A percentile compares a stretch with the other conserved stretches of the same genome.
Evolutionary conservation across 2,113 vertebrate genomes (phyloP).

Genomic region (Haliaeetus leucogaster): DNA sequence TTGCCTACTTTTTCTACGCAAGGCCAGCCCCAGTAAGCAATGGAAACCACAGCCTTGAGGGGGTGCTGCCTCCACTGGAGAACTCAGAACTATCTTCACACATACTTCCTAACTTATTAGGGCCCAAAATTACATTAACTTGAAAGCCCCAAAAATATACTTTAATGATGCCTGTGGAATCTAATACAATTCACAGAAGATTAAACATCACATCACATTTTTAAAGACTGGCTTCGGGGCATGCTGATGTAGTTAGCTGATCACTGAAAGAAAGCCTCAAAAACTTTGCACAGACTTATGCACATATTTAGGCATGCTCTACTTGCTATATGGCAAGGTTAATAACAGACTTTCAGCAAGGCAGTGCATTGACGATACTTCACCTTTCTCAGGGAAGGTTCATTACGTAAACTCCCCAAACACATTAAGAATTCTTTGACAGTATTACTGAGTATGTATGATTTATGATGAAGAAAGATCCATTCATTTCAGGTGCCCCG

Average conservation of each 20-base stretch:
- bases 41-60: neutral
- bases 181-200: neutral
- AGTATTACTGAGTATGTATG: neutral
- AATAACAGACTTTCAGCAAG: neutral
- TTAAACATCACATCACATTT: neutral
- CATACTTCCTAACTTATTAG: neutral
- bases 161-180: neutral
- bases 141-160: neutral
- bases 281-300: neutral
- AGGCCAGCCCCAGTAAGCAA: neutral
- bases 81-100: neutral
- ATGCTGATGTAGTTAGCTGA: neutral
- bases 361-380: neutral
- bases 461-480: slow-evolving; percentile 26
- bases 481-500: neutral
- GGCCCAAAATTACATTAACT: neutral
- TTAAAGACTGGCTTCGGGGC: neutral
- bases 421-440: slow-evolving; percentile 24
- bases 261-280: neutral
- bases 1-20: neutral
- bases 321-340: neutral
- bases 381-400: slow-evolving; percentile 23
- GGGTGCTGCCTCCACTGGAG: neutral
- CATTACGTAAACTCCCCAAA: slow-evolving; percentile 27
- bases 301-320: neutral